phyloP scores from a whole-genome alignment of 2,113 vertebrate species.

The Thalassarche chlororhynchos region DNA sequence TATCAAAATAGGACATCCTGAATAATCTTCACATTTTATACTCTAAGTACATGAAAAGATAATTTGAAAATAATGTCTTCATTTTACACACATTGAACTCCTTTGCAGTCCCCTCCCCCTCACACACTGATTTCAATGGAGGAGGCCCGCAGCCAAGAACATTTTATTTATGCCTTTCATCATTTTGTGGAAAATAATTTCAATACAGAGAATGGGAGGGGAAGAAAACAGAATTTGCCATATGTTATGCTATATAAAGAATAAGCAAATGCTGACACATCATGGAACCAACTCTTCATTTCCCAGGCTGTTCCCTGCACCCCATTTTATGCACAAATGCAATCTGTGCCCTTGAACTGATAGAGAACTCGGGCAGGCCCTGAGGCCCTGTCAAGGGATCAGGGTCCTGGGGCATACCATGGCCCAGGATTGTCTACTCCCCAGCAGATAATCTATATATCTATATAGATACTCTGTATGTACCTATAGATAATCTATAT shows the following conservation, averaged over 20 bases:
- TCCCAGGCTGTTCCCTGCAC: background rate
- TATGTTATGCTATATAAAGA: background rate
- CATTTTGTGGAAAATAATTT: slow-evolving; percentile 23
- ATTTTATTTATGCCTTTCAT: slow-evolving; percentile 5
- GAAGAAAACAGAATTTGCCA: background rate
- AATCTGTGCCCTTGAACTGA: background rate
- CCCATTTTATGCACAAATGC: background rate
- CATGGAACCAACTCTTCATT: background rate
- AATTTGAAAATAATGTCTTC: background rate
- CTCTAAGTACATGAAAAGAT: background rate
- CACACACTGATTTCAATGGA: background rate
- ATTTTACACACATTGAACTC: background rate
- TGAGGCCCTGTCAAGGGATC: background rate
- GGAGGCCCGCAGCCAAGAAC: background rate
- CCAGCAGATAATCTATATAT: background rate
- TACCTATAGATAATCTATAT: background rate
- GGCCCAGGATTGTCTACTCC: background rate
- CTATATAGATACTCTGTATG: background rate
- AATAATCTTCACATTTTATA: slow-evolving; percentile 2
- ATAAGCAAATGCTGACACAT: background rate
- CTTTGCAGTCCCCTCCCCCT: background rate
- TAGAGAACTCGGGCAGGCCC: background rate
- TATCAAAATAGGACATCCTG: background rate
- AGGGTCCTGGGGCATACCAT: background rate
- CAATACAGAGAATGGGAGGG: background rate